Evolutionary conservation across 2,797 vertebrate species (phyloP).

Genomic region (Parotocinclus haroldoi): DNA sequence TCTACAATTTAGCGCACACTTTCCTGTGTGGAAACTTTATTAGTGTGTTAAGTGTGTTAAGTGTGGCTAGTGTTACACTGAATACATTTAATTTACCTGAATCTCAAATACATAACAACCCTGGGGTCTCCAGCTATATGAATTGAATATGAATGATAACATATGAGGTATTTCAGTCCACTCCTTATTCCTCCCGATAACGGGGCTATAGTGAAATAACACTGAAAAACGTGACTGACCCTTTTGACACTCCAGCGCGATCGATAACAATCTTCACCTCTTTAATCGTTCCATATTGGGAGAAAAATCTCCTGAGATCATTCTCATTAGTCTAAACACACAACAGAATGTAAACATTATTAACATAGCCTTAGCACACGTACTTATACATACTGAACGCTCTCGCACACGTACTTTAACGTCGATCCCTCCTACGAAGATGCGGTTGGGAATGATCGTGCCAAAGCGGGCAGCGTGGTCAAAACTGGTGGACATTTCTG

Average conservation of each 20-base stretch:
- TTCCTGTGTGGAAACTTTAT: too few relatives aligned
- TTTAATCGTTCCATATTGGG: constrained; percentile 77
- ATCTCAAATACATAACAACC: too few relatives aligned
- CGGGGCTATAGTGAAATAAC: too few relatives aligned
- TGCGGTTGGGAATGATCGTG: constrained; percentile 79
- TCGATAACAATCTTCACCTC: constrained; percentile 85
- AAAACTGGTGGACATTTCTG: constrained; percentile 52
- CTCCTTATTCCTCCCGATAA: too few relatives aligned
- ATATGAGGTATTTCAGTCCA: too few relatives aligned
- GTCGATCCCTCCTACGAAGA: constrained; percentile 85
- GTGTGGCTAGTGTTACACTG: too few relatives aligned
- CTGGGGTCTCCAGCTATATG: too few relatives aligned
- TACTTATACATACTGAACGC: neutral
- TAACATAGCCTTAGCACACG: neutral
- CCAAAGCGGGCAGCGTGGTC: constrained; percentile 58
- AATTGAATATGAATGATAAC: too few relatives aligned
- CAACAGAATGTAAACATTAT: neutral
- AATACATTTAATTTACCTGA: too few relatives aligned
- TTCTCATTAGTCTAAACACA: constrained; percentile 72
- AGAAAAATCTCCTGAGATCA: constrained; percentile 80
- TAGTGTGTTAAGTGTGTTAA: neutral
- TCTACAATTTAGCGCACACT: neutral
- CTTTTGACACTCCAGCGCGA: constrained; percentile 78
- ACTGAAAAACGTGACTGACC: constrained; percentile 77
- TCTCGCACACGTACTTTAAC: constrained; percentile 67